Percentiles rank a stretch among this genome's conserved stretches.
These are phyloP conservation scores for Simalia tracyae DNA, from an alignment of 2,797 vertebrate species.

Conservation along the genomic window DNA sequence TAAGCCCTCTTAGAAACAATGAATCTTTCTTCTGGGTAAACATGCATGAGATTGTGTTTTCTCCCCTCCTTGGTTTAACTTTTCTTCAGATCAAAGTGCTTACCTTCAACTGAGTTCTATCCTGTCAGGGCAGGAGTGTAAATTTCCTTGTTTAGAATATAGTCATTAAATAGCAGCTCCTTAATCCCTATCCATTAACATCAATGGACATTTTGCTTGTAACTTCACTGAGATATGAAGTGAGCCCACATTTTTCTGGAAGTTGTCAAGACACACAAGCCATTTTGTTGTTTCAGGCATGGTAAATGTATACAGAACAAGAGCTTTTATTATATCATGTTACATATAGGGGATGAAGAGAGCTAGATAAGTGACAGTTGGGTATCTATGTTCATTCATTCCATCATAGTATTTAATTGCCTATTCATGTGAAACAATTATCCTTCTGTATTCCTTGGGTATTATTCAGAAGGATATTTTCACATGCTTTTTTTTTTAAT, in stretches of 20 bases:
- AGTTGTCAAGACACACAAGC: conserved; percentile 49
- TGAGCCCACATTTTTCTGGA: conserved; percentile 27
- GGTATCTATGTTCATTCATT: conserved; percentile 66
- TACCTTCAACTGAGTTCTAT: neutral
- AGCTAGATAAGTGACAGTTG: conserved; percentile 58
- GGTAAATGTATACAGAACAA: conserved; percentile 57
- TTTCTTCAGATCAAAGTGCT: neutral
- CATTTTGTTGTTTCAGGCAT: conserved; percentile 52
- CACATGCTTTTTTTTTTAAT: conserved; percentile 33
- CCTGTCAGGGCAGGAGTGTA: neutral
- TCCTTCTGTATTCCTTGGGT: conserved; percentile 50
- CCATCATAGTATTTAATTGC: conserved; percentile 63
- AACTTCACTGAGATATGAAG: conserved; percentile 50
- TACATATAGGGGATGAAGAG: conserved; percentile 60
- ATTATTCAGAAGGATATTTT: conserved; percentile 46
- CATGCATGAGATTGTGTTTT: neutral
- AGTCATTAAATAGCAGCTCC: neutral
- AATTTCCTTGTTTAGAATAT: conserved; percentile 10
- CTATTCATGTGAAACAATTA: conserved; percentile 64
- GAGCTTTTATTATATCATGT: conserved; percentile 67
- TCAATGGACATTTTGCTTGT: neutral
- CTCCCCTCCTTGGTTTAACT: neutral
- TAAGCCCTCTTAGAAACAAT: neutral
- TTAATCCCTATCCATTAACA: neutral
- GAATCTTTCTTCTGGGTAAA: neutral